These are phyloP conservation scores for Dendrocincla tyrannina DNA, from an alignment of 2,797 vertebrate species.

Conservation along the genomic window DNA sequence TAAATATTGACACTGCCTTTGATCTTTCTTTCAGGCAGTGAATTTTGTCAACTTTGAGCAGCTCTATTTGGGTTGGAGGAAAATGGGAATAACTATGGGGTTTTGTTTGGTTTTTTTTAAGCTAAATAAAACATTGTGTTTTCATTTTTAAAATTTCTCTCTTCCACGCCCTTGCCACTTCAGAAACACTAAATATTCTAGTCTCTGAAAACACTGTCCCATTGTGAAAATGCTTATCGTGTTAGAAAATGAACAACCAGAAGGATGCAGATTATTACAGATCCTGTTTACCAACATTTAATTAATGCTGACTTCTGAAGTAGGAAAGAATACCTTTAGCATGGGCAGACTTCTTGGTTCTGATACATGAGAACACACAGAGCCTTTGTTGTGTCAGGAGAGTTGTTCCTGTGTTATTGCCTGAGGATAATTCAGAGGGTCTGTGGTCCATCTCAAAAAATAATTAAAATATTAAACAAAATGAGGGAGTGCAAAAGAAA, in stretches of 20 bases:
- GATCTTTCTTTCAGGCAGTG: conserved; percentile 23
- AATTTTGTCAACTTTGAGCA: conserved; percentile 7
- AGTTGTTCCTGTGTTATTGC: background rate
- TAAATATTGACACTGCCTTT: conserved; percentile 45
- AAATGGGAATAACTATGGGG: background rate
- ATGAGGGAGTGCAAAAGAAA: background rate
- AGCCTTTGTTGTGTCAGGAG: conserved; percentile 26
- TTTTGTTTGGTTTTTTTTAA: background rate
- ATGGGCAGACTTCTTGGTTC: conserved; percentile 27
- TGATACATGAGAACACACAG: background rate
- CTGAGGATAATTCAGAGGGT: background rate
- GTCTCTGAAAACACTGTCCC: background rate
- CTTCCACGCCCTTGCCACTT: background rate
- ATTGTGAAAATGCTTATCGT: background rate
- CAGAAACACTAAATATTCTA: background rate
- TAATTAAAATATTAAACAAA: background rate
- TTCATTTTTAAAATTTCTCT: background rate
- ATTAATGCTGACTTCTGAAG: conserved; percentile 12
- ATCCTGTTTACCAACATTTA: conserved; percentile 28
- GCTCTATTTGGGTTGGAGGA: background rate
- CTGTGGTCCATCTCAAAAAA: background rate
- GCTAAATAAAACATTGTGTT: background rate
- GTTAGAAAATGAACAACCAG: conserved; percentile 16
- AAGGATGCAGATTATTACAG: conserved; percentile 15
- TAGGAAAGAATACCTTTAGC: background rate